Evolutionary conservation across 53 echinoderm and acorn worm genomes (phyloP).

Genomic region (Henricia sp.): DNA sequence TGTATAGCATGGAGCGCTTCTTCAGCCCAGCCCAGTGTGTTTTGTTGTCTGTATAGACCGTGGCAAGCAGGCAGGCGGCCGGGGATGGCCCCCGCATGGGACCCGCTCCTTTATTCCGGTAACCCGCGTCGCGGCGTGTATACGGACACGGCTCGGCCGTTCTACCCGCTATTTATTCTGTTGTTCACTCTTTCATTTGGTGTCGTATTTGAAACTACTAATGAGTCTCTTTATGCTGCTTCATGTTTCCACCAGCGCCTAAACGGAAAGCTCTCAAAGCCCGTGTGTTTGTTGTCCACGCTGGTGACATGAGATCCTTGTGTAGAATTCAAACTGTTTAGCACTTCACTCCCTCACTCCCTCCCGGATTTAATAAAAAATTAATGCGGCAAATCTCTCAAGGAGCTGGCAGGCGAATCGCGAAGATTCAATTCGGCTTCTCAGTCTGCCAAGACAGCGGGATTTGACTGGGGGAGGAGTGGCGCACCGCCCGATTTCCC

Average conservation of each 20-base stretch:
- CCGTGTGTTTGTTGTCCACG: constrained; percentile 1
- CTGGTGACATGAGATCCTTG: neutral
- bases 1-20: constrained; percentile 33
- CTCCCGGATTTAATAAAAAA: constrained; percentile 34
- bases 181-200: constrained; percentile 38
- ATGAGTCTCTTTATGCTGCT: constrained; percentile 9
- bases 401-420: constrained; percentile 36
- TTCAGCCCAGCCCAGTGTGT: neutral
- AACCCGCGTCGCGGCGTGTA: constrained; percentile 12
- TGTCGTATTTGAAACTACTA: constrained; percentile 47
- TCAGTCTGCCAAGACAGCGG: neutral
- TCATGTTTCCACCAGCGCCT: neutral
- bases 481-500: constrained; percentile 46
- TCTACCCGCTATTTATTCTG: constrained; percentile 33
- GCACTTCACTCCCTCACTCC: constrained; percentile 4
- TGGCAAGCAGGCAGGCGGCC: neutral
- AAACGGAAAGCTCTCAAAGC: too few species aligned
- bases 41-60: constrained; percentile 16
- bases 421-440: constrained; percentile 49
- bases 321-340: neutral
- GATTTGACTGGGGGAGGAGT: neutral
- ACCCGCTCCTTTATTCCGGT: constrained; percentile 2
- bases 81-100: constrained; percentile 13
- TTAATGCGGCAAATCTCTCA: constrained; percentile 56
- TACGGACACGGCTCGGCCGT: constrained; percentile 35